Conservation (phyloP, 1,140 invertebrate genomes). For the Uloborus diversus region DNA sequence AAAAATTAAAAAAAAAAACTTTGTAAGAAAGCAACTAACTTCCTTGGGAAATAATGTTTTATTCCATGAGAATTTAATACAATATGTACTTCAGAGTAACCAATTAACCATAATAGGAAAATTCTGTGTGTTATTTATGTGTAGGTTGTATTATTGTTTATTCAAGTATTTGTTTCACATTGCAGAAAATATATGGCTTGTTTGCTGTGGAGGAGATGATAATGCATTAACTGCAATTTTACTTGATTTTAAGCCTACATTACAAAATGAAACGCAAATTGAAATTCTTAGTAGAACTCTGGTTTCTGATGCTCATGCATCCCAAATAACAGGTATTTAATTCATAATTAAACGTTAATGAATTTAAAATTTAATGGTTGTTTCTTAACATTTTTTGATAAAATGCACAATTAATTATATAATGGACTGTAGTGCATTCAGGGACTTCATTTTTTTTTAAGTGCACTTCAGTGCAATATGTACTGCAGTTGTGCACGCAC, state of each 20-base stretch:
- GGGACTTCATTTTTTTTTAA: background rate
- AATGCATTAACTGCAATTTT: background rate
- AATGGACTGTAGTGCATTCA: background rate
- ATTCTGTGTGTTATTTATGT: too few species aligned
- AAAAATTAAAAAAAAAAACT: too few species aligned
- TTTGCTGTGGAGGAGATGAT: background rate
- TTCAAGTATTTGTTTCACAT: background rate
- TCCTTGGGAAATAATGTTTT: too few species aligned
- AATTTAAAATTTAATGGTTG: background rate
- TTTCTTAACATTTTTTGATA: background rate
- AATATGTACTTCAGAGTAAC: too few species aligned
- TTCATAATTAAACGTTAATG: background rate
- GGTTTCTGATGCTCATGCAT: background rate
- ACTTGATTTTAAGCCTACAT: background rate
- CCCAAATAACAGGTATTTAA: background rate
- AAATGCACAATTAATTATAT: background rate
- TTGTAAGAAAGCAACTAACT: too few species aligned
- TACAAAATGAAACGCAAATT: background rate
- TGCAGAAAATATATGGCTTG: background rate
- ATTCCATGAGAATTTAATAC: too few species aligned
- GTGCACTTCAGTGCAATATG: background rate
- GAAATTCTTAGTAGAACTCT: background rate
- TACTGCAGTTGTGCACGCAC: background rate
- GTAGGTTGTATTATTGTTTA: background rate
- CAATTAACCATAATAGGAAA: too few species aligned